These are phyloP conservation scores for Sussaba pulchella DNA, from an alignment of 2,888 invertebrate species.

Conservation along the genomic window DNA sequence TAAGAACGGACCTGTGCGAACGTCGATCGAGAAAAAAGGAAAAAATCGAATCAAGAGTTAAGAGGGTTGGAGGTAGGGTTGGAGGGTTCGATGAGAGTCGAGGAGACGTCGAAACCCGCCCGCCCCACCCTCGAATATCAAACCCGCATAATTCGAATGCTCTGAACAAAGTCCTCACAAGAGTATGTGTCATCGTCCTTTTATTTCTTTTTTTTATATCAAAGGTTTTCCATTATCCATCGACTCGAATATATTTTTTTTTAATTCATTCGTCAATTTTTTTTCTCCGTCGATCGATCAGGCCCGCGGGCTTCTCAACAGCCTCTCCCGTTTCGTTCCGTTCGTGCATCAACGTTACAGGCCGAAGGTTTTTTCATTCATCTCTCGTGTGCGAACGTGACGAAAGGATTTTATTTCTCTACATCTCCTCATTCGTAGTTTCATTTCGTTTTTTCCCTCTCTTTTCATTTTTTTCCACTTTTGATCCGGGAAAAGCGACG, in stretches of 20 bases:
- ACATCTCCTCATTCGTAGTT: not conserved
- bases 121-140: constrained; percentile 18
- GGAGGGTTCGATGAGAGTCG: constrained; percentile 12
- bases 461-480: not conserved
- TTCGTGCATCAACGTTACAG: not conserved
- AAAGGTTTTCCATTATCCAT: constrained; percentile 7
- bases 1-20: not conserved
- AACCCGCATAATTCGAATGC: constrained; percentile 49
- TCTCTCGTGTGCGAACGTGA: not conserved
- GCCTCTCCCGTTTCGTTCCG: not conserved
- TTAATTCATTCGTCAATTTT: constrained; percentile 14
- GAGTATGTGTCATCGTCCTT: constrained; percentile 36
- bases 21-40: not conserved
- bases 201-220: constrained; percentile 7
- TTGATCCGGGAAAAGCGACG: not conserved
- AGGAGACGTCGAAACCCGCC: constrained; percentile 31
- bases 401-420: not conserved
- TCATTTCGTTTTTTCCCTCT: not conserved
- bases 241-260: constrained; percentile 1
- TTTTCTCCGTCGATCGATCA: constrained; percentile 11
- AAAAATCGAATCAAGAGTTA: not conserved
- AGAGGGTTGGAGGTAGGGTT: no score
- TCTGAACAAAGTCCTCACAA: constrained; percentile 30
- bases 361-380: constrained; percentile 16
- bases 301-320: not conserved